Conservation (phyloP, 2,113 vertebrate genomes). For the Mesitornis unicolor region DNA sequence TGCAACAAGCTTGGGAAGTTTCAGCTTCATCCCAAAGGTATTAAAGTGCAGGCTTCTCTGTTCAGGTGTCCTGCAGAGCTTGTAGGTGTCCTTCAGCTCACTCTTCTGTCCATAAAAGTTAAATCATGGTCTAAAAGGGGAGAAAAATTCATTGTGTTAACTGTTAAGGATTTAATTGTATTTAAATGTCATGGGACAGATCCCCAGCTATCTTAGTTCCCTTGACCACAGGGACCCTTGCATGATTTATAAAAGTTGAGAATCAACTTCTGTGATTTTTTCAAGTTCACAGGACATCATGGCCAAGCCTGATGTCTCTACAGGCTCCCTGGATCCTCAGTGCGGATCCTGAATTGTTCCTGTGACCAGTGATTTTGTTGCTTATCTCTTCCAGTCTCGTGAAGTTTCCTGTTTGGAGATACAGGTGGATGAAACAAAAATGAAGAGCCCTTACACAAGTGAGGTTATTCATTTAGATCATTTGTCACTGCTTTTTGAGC, state of each 20-base stretch:
- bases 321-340: background rate
- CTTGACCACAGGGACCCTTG: background rate
- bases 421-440: slow-evolving; percentile 11
- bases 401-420: slow-evolving; percentile 61
- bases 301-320: background rate
- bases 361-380: background rate
- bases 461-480: background rate
- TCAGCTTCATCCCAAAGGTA: background rate
- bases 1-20: background rate
- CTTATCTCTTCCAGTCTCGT: slow-evolving; percentile 61
- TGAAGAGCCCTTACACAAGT: background rate
- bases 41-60: background rate
- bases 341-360: background rate
- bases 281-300: background rate
- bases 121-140: background rate
- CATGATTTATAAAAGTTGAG: background rate
- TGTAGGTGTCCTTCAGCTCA: background rate
- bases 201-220: background rate
- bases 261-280: background rate
- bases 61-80: background rate
- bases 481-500: background rate
- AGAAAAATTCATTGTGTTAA: background rate
- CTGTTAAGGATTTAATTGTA: background rate
- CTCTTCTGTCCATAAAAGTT: background rate
- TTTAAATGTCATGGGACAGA: background rate